Evolutionary conservation across 2,888 invertebrate genomes (phyloP).

Genomic region (Microplitis manilae): DNA sequence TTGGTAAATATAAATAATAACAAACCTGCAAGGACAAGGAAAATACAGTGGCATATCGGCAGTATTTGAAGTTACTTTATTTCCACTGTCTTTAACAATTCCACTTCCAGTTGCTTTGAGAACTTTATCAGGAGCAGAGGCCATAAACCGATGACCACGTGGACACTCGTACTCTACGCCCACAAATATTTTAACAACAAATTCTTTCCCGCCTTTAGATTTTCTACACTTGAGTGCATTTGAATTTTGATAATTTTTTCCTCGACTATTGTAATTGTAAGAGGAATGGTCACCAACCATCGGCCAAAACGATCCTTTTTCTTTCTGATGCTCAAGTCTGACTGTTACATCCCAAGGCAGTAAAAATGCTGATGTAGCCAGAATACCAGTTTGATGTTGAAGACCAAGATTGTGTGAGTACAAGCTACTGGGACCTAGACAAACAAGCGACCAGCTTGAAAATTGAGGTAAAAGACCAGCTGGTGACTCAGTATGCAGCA

Average conservation of each 20-base stretch:
- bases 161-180: slow-evolving; percentile 98
- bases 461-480: slow-evolving; percentile 86
- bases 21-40: slow-evolving; percentile 85
- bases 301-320: slow-evolving; percentile 69
- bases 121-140: slow-evolving; percentile 88
- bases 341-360: slow-evolving; percentile 94
- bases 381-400: slow-evolving; percentile 92
- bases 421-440: slow-evolving; percentile 89
- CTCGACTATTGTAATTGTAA: slow-evolving; percentile 61
- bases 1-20: not conserved
- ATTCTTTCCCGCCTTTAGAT: slow-evolving; percentile 70
- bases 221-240: slow-evolving; percentile 69
- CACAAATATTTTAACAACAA: slow-evolving; percentile 88
- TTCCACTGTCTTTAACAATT: slow-evolving; percentile 86
- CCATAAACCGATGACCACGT: slow-evolving; percentile 96
- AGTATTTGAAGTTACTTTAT: slow-evolving; percentile 81
- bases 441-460: slow-evolving; percentile 92
- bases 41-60: slow-evolving; percentile 92
- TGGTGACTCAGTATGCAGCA: slow-evolving; percentile 88
- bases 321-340: slow-evolving; percentile 71
- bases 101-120: slow-evolving; percentile 82
- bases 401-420: slow-evolving; percentile 92
- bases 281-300: slow-evolving; percentile 65
- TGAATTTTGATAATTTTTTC: slow-evolving; percentile 66
- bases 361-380: slow-evolving; percentile 90